A percentile compares a stretch with the other conserved stretches of the same genome.
Conservation (phyloP, 2,113 vertebrate species). For the Electrona antarctica region DNA sequence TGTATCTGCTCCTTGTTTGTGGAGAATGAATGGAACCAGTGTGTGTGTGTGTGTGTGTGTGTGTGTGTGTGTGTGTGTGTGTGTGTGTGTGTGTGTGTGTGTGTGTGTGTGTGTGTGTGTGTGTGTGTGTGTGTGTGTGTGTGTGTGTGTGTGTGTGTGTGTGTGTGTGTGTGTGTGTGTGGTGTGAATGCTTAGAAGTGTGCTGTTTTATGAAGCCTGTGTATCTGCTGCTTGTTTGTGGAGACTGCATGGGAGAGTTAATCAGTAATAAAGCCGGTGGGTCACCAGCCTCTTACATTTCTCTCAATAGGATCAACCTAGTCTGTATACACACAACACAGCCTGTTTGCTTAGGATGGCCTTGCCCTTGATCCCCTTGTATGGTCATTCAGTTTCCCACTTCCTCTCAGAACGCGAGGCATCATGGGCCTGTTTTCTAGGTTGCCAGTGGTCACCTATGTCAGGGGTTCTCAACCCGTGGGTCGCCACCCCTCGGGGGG, state of each 20-base stretch:
- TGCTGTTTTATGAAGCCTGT: conserved; percentile 21
- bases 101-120: neutral
- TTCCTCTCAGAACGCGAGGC: conserved; percentile 20
- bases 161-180: too few species aligned
- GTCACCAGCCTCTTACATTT: conserved; percentile 49
- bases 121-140: neutral
- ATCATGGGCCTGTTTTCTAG: neutral
- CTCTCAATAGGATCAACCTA: conserved; percentile 31
- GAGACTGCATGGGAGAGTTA: conserved; percentile 45
- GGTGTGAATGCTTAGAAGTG: neutral
- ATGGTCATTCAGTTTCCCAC: conserved; percentile 14
- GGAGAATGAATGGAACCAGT: too few species aligned
- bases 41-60: neutral
- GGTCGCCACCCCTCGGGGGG: too few species aligned
- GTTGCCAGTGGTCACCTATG: neutral
- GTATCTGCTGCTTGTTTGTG: conserved; percentile 39
- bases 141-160: neutral
- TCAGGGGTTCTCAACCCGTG: too few species aligned
- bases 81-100: neutral
- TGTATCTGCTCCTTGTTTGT: too few species aligned
- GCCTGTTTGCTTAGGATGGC: conserved; percentile 31
- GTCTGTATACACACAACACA: conserved; percentile 1
- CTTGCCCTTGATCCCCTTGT: conserved; percentile 23
- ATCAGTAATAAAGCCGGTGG: conserved; percentile 55
- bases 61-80: neutral